Conservation (phyloP, 2,113 vertebrate species). For the Jacana jacana region DNA sequence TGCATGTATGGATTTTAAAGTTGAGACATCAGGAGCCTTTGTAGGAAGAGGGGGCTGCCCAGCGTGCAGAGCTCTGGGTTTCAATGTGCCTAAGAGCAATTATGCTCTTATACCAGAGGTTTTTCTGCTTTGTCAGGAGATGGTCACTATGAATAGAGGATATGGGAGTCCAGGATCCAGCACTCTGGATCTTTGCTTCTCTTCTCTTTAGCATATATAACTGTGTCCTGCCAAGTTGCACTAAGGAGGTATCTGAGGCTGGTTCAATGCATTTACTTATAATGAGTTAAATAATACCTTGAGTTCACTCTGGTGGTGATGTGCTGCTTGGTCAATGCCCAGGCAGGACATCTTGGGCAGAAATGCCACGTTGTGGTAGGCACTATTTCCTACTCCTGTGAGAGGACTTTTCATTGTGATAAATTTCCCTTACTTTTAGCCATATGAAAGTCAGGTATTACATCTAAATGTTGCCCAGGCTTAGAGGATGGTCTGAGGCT, state of each 20-base stretch:
- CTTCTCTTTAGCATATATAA: background rate
- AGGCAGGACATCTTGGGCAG: background rate
- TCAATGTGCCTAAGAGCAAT: background rate
- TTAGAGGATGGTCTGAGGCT: background rate
- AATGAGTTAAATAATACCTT: background rate
- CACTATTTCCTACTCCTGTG: background rate
- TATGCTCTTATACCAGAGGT: background rate
- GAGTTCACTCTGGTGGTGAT: background rate
- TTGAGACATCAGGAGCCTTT: background rate
- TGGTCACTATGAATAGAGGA: background rate
- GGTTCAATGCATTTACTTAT: background rate
- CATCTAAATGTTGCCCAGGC: background rate
- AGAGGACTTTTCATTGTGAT: background rate
- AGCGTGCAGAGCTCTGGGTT: background rate
- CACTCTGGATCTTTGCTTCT: background rate
- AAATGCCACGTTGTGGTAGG: background rate
- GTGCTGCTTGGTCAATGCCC: background rate
- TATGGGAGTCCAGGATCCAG: background rate
- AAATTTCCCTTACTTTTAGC: background rate
- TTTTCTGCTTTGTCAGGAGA: background rate
- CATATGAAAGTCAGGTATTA: background rate
- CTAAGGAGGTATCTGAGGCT: background rate
- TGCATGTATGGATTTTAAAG: background rate
- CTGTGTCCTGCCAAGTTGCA: background rate
- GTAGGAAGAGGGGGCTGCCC: background rate